Evolutionary conservation across 1,140 invertebrate species (phyloP), one percentile per base, ranked within the genome.

Genomic region (Drosophila lini): DNA sequence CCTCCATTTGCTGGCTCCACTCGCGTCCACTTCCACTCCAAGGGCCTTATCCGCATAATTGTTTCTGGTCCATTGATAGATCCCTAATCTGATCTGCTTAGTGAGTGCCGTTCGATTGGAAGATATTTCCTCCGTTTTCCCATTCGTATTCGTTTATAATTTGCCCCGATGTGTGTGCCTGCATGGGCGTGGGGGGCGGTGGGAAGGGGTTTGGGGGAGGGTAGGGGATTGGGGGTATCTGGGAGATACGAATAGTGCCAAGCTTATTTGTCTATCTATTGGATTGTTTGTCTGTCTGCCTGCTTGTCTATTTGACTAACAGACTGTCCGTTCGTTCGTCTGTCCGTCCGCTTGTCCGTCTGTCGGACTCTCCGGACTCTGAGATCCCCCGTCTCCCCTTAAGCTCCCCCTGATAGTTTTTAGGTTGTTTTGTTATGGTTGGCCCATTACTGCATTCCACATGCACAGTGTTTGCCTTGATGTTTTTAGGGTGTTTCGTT

Each of bases 401-500:
- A 22, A 13, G 42, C 15, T 56, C 67, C 53, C 42, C 52, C 47
- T 41, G 41, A n/a, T 55, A 55, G 52, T 44, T 78, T 60, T 52
- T 68, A 31, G 42, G 74, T 77, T 81, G 74, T 65, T 81, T 80
- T 81, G 80, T 88, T 86, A 86, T 88, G 79, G 65, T 82, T 86
- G 83, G 83, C 82, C 67, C 82, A 86, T 86, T 86, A 79, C 83
- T 88, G 83, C 83, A 86, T 86, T 86, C 82, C 82, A 86, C 80
- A 86, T 88, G 83, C 82, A 74, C 80, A 82, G 83, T 82, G 83
- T 88, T 86, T 86, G 82, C 83, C 83, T 86, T 86, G 83, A 86
- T 86, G 83, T 86, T 86, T 84, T 86, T 86, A 82, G 83, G 83
- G 80, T 86, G 82, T 88, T 82, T 74, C 61, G 82, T 88, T 82